A percentile compares a stretch with the other conserved stretches of the same genome.
phyloP scores from a whole-genome alignment of 2,797 vertebrate species.

The Thamnophis elegans region DNA sequence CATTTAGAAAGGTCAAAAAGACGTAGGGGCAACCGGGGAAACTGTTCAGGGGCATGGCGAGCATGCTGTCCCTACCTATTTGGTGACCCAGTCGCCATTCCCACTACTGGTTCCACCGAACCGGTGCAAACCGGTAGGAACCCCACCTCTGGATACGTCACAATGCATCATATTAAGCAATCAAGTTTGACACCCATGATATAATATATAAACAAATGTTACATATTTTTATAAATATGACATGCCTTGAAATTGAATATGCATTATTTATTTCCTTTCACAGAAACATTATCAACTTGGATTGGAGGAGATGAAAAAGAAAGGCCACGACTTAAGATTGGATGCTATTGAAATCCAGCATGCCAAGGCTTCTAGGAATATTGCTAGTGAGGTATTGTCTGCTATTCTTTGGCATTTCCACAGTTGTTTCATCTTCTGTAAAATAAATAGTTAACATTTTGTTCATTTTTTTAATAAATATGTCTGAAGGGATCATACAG shows the following conservation, averaged over 20 bases:
- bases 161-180: too few species aligned
- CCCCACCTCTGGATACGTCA: too few species aligned
- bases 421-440: background rate
- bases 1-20: too few species aligned
- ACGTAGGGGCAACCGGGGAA: too few species aligned
- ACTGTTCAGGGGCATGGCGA: too few species aligned
- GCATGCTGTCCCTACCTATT: too few species aligned
- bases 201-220: background rate
- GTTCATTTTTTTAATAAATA: background rate
- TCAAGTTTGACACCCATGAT: too few species aligned
- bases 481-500: background rate
- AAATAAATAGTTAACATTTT: background rate
- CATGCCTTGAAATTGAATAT: background rate
- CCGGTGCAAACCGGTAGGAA: too few species aligned
- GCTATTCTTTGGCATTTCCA: background rate
- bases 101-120: too few species aligned
- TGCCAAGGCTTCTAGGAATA: conserved; percentile 85
- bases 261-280: conserved; percentile 27
- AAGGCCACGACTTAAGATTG: conserved; percentile 88
- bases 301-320: conserved; percentile 86
- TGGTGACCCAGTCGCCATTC: too few species aligned
- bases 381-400: conserved; percentile 84
- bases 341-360: conserved; percentile 77
- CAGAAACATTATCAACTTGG: conserved; percentile 87
- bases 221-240: background rate